phyloP scores from a whole-genome alignment of 2,797 vertebrate genomes.

The Anabacerthia variegaticeps region DNA sequence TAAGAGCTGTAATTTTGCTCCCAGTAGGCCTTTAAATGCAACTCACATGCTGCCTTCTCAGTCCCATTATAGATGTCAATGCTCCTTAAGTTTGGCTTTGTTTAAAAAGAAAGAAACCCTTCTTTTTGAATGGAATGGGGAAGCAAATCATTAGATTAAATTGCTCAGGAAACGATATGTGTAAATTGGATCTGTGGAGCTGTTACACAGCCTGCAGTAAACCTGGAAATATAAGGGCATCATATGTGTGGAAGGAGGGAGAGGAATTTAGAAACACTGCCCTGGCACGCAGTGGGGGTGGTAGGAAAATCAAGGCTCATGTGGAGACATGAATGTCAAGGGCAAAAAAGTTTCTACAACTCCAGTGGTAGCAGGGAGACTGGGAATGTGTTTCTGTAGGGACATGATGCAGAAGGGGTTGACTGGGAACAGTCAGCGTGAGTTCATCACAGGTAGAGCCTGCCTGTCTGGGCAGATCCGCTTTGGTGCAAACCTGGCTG shows the following conservation, averaged over 20 bases:
- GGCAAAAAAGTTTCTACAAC: neutral
- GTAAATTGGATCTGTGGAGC: neutral
- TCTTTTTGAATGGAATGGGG: neutral
- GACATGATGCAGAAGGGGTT: neutral
- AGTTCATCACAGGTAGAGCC: neutral
- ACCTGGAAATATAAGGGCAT: neutral
- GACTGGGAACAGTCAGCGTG: neutral
- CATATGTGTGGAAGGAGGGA: neutral
- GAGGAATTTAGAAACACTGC: neutral
- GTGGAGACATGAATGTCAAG: neutral
- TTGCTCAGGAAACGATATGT: neutral
- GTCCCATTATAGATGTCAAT: slow-evolving; percentile 17
- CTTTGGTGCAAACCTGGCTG: neutral
- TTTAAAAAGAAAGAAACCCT: neutral
- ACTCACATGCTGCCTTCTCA: neutral
- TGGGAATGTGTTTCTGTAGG: neutral
- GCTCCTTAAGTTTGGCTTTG: slow-evolving; percentile 24
- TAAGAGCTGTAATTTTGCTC: slow-evolving; percentile 28
- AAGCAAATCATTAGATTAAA: slow-evolving; percentile 20
- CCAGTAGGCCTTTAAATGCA: slow-evolving; percentile 33
- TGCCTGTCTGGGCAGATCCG: neutral
- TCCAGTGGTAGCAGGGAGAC: neutral
- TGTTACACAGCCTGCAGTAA: neutral
- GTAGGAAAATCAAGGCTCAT: neutral
- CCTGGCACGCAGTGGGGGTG: neutral